Base-by-base conservation (phyloP, 1,140 invertebrate genomes). In the Pseudomyrmex flavicornis region DNA sequence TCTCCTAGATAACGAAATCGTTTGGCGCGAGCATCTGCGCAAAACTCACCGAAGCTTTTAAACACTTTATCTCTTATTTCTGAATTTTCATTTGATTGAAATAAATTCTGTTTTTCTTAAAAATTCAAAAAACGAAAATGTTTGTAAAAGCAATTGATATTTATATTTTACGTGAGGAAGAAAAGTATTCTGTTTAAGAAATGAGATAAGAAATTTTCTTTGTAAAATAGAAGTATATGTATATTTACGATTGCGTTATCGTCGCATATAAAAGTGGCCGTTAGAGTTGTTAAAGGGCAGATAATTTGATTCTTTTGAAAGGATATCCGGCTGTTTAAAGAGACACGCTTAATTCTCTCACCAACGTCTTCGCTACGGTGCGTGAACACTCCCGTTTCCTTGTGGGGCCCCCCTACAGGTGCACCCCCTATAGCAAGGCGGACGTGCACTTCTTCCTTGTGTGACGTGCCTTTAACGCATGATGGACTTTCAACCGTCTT, bases 351-450 rank as follows among this genome's bases (percentile, higher is more conserved):
- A 35, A 44, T 35, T 35, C 46, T 74, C 48, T 65, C 48, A 73
- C 22, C 65, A 90, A 92, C 88, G 90, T 92, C 90, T 93, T 92
- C 76, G 89, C 72, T 59, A 92, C 80, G 82, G 68, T 82, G 15
- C 12, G 5, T 8, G 52, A 63, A 13, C 69, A 59, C 4, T 20
- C 22, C 74, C 74, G 66, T 48, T 59, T 76, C 82, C 85, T 82
- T 44, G 59, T 77, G 83, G 65, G 85, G 50, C 46, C 90, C 91
- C 90, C 91, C 90, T 86, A 86, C 92, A 92, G 88, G 90, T 92
- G 91, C 35, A 84, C 77, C 84, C 68, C 84, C 70, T 85, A 44
- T 59, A 77, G 52, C 9, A 68, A 63, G 63, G 13, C 3, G 26
- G 61, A 54, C 66, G 86, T 74, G 56, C 72, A 63, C 44, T 54